Conservation (phyloP, 2,888 invertebrate genomes). For the Hesperia comma region DNA sequence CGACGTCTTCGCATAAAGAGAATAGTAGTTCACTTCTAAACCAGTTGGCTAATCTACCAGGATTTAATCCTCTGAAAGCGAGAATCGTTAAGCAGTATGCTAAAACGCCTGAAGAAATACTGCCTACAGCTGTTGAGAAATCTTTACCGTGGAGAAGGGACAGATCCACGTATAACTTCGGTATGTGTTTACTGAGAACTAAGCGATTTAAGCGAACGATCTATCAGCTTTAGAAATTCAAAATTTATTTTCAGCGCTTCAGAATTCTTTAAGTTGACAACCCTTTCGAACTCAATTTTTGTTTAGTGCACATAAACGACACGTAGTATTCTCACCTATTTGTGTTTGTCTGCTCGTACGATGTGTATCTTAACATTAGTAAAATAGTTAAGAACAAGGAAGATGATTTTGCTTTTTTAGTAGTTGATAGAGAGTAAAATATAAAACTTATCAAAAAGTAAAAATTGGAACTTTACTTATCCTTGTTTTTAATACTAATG, state of each 20-base stretch:
- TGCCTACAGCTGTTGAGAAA: conserved; percentile 91
- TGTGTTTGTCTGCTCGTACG: conserved; percentile 7
- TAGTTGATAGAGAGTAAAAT: too few relatives aligned
- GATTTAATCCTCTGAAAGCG: conserved; percentile 88
- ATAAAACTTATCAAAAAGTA: too few relatives aligned
- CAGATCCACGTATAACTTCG: conserved; percentile 88
- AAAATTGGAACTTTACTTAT: too few relatives aligned
- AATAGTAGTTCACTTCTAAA: conserved; percentile 88
- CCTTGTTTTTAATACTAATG: too few relatives aligned
- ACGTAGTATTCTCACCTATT: conserved; percentile 15
- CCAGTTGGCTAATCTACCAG: conserved; percentile 87
- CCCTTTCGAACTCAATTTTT: conserved; percentile 15
- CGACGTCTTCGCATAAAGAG: conserved; percentile 84
- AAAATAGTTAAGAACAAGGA: conserved; percentile 5
- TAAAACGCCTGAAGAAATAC: conserved; percentile 85
- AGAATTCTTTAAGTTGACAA: conserved; percentile 15
- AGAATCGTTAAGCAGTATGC: conserved; percentile 88
- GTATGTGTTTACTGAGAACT: conserved; percentile 82
- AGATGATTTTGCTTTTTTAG: background rate
- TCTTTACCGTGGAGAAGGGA: conserved; percentile 94
- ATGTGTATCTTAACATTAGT: background rate
- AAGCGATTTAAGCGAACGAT: conserved; percentile 53
- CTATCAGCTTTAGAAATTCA: conserved; percentile 60
- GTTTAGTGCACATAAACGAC: conserved; percentile 8
- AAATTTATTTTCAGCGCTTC: conserved; percentile 45